Base-by-base conservation (phyloP, 2,797 vertebrate genomes). In the Euthynnus affinis region DNA sequence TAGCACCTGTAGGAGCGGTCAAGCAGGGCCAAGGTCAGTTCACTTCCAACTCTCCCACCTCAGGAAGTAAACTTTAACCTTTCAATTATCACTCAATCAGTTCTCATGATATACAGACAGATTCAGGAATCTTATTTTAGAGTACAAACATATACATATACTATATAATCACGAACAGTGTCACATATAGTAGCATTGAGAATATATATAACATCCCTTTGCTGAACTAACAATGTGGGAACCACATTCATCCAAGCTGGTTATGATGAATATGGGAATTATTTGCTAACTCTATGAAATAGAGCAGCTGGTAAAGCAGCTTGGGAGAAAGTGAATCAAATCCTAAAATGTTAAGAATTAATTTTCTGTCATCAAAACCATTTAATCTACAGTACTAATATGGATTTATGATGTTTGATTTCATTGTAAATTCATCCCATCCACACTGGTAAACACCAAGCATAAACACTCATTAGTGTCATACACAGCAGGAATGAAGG, bases 1-100 rank as follows among this genome's bases (percentile, higher is more conserved):
- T 93, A 97, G 94, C 81, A 98, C 97, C 98, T 99, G 97, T 83
- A 87, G 91, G 85, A 88, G 85, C 57, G 90, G 89, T 89, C 70
- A 93, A 92, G 91, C 87, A 93, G 88, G 88, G 48, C 85, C 78
- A 78, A 52, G 78, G 85, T 93, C 91, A 94, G 87, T 91, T 85
- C 81, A 87, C 71, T 63, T 84, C 74, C 68, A 62, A 62, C 44
- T 71, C 23, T 71, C 58, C 48, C 37, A 70, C 57, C 25, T 72
- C 32, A 80, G 59, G 46, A 81, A 76, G 60, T 48, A 75, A 57
- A 56, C 53, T 67, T 55, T 20, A 75, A 18, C 44, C 44, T 42
- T 74, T 29, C 32, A 67, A 9, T 58, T 23, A 57, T 75, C 17
- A 74, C 44, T 60, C 2, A 55, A 42, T 71, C 2, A 57, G 3